Evolutionary conservation across 1,140 invertebrate species (phyloP), one percentile per base, ranked within the genome.

Genomic region (Coelopa frigida): DNA sequence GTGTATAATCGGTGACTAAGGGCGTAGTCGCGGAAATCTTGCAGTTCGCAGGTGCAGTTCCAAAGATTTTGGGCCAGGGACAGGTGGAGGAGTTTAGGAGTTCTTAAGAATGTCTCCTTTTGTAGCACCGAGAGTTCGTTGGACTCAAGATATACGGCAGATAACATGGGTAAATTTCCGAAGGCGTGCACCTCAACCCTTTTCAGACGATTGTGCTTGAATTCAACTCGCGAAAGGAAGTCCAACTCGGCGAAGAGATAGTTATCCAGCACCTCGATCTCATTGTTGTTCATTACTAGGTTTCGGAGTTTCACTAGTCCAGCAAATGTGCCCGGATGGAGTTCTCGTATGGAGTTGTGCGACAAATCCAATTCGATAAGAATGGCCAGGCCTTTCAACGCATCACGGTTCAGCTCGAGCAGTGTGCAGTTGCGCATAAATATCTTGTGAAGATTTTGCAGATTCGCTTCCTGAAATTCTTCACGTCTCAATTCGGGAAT

Each of bases 341-440:
- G 65, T 2, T 72, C 76, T 23, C 72, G 73, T 5, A 94, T 79
- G 2, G 74, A 72, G 59, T 94, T 94, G 46, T 76, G 75, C 1
- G 87, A 87, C 35, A 94, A 69, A 62, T 94, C 87, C 24, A 94
- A 71, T 67, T 93, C 87, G 24, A 91, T 87, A 32, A 94, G 74
- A 46, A 90, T 84, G 35, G 76, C 75, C 14, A 94, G 73, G 2
- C 81, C 81, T 44, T 75, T 78, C 54, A 94, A 85, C 1, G 87
- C 85, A 44, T 80, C 77, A 20, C 77, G 76, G 51, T 87, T 73
- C 6, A 94, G 73, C 5, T 73, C 72, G 47, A 78, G 72, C 6
- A 94, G 77, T 43, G 78, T 77, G 60, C 86, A 89, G 52, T 85
- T 80, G 48, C 72, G 75, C 33, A 92, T 56, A 44, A 80, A 78